These are phyloP conservation scores for Achatina immaculata DNA, from an alignment of 1,140 invertebrate genomes.

Conservation along the genomic window DNA sequence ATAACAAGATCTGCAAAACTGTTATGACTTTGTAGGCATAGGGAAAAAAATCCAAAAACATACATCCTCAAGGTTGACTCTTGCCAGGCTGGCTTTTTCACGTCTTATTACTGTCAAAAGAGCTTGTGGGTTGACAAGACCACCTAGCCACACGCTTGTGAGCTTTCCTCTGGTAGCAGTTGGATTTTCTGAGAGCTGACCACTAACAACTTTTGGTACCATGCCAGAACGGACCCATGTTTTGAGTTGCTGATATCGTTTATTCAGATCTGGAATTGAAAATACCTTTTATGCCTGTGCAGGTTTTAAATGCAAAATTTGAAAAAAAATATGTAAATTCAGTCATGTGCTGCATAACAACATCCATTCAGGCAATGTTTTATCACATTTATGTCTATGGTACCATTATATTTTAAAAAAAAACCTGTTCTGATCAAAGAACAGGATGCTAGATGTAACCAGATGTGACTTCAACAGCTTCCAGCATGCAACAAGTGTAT, in stretches of 20 bases:
- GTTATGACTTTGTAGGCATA: too few species aligned
- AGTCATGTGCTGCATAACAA: not conserved
- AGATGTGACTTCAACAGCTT: too few species aligned
- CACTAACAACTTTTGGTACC: conserved; percentile 61
- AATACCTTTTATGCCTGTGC: not conserved
- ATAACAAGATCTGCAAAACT: too few species aligned
- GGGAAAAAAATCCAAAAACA: not conserved
- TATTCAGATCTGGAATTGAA: conserved; percentile 57
- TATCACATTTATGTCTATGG: not conserved
- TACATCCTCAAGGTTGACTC: conserved; percentile 52
- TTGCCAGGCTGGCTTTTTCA: conserved; percentile 65
- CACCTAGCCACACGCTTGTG: conserved; percentile 65
- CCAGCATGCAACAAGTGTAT: too few species aligned
- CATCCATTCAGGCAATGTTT: not conserved
- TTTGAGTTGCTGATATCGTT: conserved; percentile 61
- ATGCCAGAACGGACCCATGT: conserved; percentile 63
- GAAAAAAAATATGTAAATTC: not conserved
- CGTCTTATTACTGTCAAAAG: conserved; percentile 62
- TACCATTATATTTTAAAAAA: not conserved
- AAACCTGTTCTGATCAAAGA: too few species aligned
- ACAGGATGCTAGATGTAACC: too few species aligned
- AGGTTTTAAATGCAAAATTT: not conserved
- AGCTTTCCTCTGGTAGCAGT: conserved; percentile 59
- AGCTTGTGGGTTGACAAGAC: conserved; percentile 66
- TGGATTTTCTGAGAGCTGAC: conserved; percentile 44